phyloP scores from a whole-genome alignment of 2,888 invertebrate species.

The Coenonympha arcania region DNA sequence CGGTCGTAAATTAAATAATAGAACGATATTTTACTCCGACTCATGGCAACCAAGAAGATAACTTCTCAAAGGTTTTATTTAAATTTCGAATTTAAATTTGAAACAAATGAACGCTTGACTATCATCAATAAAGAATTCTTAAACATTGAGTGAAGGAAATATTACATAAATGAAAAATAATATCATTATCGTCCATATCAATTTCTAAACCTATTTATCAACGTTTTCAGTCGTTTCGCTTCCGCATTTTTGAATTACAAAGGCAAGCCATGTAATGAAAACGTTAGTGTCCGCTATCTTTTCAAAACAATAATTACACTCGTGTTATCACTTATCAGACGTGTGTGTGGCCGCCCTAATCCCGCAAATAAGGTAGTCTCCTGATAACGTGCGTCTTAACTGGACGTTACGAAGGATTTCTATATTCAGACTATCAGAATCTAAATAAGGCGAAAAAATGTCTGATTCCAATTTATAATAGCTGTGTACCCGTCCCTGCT shows the following conservation, averaged over 20 bases:
- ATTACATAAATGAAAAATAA: no score
- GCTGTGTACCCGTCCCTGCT: no score
- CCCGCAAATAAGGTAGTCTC: conserved; percentile 35
- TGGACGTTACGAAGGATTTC: conserved; percentile 24
- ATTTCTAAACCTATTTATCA: background rate
- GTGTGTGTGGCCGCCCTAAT: conserved; percentile 46
- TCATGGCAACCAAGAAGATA: no score
- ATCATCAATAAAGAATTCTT: no score
- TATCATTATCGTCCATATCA: no score
- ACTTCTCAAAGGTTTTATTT: no score
- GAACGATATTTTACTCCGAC: no score
- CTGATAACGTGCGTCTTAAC: conserved; percentile 29
- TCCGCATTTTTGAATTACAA: conserved; percentile 5
- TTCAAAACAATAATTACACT: conserved; percentile 28
- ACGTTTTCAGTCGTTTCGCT: background rate
- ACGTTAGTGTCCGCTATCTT: conserved; percentile 24
- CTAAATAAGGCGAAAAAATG: conserved; percentile 4
- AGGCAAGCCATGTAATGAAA: background rate
- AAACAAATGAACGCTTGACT: no score
- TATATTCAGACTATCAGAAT: conserved; percentile 23
- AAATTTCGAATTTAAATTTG: no score
- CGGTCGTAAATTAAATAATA: no score
- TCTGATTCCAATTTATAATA: no score
- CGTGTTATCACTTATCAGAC: conserved; percentile 35
- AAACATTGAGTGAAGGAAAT: no score